Evolutionary conservation across 1,140 invertebrate species (phyloP).

Genomic region (Trichonephila clavipes): DNA sequence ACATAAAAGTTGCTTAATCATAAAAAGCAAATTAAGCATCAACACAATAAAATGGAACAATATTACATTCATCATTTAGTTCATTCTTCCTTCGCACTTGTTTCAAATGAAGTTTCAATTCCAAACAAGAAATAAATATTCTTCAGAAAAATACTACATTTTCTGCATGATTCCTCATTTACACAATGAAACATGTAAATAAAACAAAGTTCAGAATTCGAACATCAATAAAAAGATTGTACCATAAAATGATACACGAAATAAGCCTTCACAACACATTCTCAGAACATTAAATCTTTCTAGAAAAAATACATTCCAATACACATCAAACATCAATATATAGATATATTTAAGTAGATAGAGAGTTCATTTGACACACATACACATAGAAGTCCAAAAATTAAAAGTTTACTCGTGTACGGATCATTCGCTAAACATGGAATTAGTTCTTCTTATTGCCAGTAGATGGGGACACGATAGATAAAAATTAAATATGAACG

Average conservation of each 20-base stretch:
- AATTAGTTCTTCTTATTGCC: neutral
- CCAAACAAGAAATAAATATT: neutral
- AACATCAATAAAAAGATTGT: neutral
- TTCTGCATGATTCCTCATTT: neutral
- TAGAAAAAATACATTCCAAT: neutral
- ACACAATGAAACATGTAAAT: neutral
- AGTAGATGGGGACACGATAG: neutral
- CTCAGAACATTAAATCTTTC: constrained; percentile 1
- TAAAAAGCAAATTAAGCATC: too few species aligned
- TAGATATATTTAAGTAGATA: constrained; percentile 18
- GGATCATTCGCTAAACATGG: neutral
- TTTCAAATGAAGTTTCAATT: neutral
- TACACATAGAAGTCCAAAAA: neutral
- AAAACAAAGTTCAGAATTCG: neutral
- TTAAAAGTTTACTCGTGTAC: neutral
- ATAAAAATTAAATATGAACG: neutral
- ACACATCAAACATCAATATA: constrained; percentile 26
- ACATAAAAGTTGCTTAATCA: too few species aligned
- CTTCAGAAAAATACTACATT: neutral
- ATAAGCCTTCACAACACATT: neutral
- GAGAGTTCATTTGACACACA: neutral
- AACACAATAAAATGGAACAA: too few species aligned
- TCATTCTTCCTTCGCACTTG: neutral
- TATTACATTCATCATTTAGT: neutral
- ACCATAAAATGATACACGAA: neutral